Percentiles rank a stretch among this genome's conserved stretches.
These are phyloP conservation scores for Acromyrmex charruanus DNA, from an alignment of 1,140 invertebrate species.

Conservation along the genomic window DNA sequence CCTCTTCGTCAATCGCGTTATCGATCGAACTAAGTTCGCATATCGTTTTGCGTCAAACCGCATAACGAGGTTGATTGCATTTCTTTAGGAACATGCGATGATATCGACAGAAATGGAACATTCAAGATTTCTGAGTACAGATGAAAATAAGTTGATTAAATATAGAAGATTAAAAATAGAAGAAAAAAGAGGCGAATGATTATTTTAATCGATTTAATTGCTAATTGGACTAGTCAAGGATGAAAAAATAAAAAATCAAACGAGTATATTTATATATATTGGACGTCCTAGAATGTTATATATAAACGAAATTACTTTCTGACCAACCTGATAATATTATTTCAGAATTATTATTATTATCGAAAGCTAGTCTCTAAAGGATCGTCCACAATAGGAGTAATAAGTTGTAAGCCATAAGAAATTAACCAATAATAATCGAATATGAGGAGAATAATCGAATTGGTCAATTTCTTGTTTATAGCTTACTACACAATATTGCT, in stretches of 20 bases:
- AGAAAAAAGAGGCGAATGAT: neutral
- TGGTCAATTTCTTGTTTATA: no score
- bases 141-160: neutral
- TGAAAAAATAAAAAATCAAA: neutral
- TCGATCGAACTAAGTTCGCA: slow-evolving; percentile 18
- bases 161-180: neutral
- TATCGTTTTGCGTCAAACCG: slow-evolving; percentile 49
- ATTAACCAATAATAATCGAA: no score
- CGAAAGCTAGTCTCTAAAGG: neutral
- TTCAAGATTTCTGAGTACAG: neutral
- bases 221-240: neutral
- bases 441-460: no score
- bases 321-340: neutral
- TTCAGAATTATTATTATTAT: neutral
- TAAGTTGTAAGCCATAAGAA: no score
- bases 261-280: neutral
- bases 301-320: no score
- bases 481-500: no score
- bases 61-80: slow-evolving; percentile 48
- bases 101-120: slow-evolving; percentile 27
- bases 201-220: neutral
- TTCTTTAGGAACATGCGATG: neutral
- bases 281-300: neutral
- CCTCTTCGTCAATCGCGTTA: neutral
- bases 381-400: no score